phyloP scores from a whole-genome alignment of 2,113 vertebrate genomes.

The Calyptomena viridis region DNA sequence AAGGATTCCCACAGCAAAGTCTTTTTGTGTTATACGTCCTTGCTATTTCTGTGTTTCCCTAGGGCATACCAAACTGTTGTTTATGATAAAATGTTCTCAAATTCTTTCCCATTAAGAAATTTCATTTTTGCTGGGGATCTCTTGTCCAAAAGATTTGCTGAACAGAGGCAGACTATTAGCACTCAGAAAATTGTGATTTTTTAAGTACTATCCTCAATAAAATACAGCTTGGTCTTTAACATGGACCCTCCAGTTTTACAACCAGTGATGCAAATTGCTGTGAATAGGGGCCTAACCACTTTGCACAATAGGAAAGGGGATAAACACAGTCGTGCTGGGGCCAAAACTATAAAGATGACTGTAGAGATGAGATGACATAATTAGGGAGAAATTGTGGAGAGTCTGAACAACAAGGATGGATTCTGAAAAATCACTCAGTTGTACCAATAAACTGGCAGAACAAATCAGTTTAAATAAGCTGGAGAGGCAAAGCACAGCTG shows the following conservation, averaged over 20 bases:
- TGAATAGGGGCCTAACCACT: not conserved
- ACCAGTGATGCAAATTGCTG: not conserved
- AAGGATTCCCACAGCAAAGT: not conserved
- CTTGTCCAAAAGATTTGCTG: not conserved
- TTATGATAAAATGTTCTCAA: not conserved
- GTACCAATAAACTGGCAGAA: conserved; percentile 56
- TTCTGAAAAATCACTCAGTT: conserved; percentile 46
- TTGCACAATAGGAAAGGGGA: not conserved
- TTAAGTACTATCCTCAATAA: not conserved
- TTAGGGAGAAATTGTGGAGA: conserved; percentile 17
- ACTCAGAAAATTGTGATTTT: not conserved
- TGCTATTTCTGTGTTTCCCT: not conserved
- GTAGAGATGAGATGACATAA: not conserved
- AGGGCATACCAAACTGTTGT: not conserved
- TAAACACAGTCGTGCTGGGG: not conserved
- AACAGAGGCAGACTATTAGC: not conserved
- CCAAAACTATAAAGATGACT: not conserved
- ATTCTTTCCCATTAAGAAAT: not conserved
- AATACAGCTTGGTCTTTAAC: not conserved
- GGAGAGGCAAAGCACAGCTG: conserved; percentile 53
- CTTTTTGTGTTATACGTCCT: not conserved
- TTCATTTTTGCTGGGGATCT: not conserved
- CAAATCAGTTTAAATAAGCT: conserved; percentile 53
- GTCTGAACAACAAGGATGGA: not conserved
- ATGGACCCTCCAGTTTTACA: not conserved